These are phyloP conservation scores for Tenthredo distinguenda DNA, from an alignment of 2,888 invertebrate genomes.

Conservation along the genomic window DNA sequence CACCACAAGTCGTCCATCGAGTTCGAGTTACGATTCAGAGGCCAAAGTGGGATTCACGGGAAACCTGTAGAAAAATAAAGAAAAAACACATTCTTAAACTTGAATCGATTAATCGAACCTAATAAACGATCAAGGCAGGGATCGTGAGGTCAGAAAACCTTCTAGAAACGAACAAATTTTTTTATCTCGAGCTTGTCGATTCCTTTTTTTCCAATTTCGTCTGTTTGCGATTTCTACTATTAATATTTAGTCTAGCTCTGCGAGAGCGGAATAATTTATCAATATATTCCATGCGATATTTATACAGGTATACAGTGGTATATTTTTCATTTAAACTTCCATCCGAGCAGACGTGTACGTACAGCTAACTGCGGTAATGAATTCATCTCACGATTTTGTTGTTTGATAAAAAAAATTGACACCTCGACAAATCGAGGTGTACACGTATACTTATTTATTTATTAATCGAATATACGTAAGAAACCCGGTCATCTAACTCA, in stretches of 20 bases:
- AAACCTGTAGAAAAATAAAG: neutral
- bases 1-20: neutral
- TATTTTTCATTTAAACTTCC: neutral
- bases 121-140: no score
- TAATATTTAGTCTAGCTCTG: neutral
- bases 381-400: conserved; percentile 3
- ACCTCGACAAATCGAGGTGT: neutral
- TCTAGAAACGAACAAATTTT: neutral
- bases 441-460: neutral
- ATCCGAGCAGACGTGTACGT: neutral
- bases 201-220: neutral
- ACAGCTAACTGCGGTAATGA: neutral
- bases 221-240: conserved; percentile 23
- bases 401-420: neutral
- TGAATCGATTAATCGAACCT: no score
- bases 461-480: neutral
- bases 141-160: neutral
- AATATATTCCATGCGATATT: neutral
- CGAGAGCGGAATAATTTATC: conserved; percentile 21
- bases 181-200: neutral
- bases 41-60: neutral
- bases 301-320: neutral
- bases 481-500: neutral
- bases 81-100: neutral
- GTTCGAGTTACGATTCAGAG: neutral